Percentiles rank a stretch among this genome's conserved stretches.
These are phyloP conservation scores for Melanerpes formicivorus DNA, from an alignment of 2,113 vertebrate species.

Conservation along the genomic window DNA sequence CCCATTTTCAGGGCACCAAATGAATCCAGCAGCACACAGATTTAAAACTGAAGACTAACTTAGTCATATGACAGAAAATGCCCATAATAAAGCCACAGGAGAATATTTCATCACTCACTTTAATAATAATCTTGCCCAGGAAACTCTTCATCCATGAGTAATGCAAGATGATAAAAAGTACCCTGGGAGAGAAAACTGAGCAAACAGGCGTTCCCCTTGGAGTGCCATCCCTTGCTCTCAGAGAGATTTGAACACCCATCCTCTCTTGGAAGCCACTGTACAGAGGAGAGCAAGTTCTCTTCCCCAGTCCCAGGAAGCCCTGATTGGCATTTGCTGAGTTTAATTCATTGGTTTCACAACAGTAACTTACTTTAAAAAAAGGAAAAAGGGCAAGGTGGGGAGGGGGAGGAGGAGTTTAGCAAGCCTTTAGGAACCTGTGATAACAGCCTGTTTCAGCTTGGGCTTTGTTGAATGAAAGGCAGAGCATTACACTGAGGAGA, in stretches of 20 bases:
- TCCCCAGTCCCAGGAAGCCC: not conserved
- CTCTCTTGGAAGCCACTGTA: not conserved
- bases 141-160: not conserved
- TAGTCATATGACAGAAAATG: not conserved
- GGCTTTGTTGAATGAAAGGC: not conserved
- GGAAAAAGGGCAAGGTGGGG: not conserved
- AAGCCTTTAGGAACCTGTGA: not conserved
- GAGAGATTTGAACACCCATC: not conserved
- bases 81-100: not conserved
- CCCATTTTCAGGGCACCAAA: not conserved
- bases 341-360: not conserved
- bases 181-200: not conserved
- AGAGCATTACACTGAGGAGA: not conserved
- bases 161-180: not conserved
- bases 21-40: not conserved
- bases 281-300: not conserved
- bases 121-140: not conserved
- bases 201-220: not conserved
- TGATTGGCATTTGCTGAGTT: not conserved
- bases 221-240: not conserved
- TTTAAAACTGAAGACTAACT: not conserved
- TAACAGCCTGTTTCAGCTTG: not conserved
- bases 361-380: not conserved
- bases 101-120: not conserved
- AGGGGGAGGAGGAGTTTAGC: not conserved